A percentile compares a stretch with the other conserved stretches of the same genome.
Conservation (phyloP, 1,140 invertebrate species). For the Bombus confusus region DNA sequence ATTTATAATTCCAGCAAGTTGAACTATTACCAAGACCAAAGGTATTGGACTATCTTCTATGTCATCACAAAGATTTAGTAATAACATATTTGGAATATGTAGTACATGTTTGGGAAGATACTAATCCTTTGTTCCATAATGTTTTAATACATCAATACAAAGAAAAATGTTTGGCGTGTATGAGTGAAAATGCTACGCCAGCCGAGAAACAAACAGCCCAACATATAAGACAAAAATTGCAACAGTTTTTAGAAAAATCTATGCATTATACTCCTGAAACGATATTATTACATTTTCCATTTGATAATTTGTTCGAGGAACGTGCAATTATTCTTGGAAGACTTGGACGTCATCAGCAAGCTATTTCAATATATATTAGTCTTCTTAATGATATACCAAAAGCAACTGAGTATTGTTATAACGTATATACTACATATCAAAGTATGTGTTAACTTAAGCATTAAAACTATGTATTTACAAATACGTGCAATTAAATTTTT, state of each 20-base stretch:
- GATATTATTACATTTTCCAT: constrained; percentile 94
- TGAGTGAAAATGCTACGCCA: constrained; percentile 83
- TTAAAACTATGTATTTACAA: background rate
- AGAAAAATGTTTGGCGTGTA: constrained; percentile 85
- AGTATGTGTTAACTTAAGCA: constrained; percentile 65
- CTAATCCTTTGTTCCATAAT: constrained; percentile 94
- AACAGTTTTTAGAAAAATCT: constrained; percentile 93
- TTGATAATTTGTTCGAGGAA: constrained; percentile 94
- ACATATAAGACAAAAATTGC: constrained; percentile 88
- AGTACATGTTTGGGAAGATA: constrained; percentile 94
- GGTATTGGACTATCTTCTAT: constrained; percentile 94
- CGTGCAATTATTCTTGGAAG: constrained; percentile 95
- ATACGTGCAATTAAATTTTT: constrained; percentile 1
- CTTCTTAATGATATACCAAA: constrained; percentile 90
- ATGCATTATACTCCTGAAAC: constrained; percentile 92
- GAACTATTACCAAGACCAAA: constrained; percentile 93
- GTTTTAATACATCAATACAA: constrained; percentile 93
- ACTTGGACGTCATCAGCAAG: constrained; percentile 94
- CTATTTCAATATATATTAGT: constrained; percentile 94
- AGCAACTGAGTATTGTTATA: constrained; percentile 93
- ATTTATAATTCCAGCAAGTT: constrained; percentile 85
- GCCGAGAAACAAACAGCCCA: constrained; percentile 85
- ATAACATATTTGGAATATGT: constrained; percentile 98
- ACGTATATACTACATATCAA: constrained; percentile 82
- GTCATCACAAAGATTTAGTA: constrained; percentile 90